Percentiles rank a stretch among this genome's conserved stretches.
Conservation (phyloP, 2,113 vertebrate genomes). For the Prinia subflava region DNA sequence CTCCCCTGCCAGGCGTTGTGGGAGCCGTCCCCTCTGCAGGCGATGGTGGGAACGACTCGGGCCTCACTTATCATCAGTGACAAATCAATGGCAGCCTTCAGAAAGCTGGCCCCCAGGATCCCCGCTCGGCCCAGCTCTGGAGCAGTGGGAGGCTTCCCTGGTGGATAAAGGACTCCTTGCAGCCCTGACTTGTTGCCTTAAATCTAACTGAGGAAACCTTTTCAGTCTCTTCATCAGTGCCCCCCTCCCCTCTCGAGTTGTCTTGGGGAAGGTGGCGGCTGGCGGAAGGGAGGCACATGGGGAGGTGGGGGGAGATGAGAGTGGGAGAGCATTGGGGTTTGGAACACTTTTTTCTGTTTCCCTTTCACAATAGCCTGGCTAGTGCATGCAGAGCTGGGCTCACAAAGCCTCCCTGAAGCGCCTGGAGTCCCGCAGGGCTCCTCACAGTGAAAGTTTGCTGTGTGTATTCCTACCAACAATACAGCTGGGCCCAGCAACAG, state of each 20-base stretch:
- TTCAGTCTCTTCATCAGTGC: conserved; percentile 30
- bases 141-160: conserved; percentile 71
- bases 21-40: conserved; percentile 73
- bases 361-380: conserved; percentile 58
- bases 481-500: conserved; percentile 43
- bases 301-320: not conserved
- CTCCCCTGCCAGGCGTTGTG: conserved; percentile 76
- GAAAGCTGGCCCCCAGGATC: conserved; percentile 73
- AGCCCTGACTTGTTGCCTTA: conserved; percentile 70
- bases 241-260: conserved; percentile 31
- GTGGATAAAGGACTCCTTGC: conserved; percentile 63
- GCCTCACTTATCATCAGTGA: conserved; percentile 77
- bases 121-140: conserved; percentile 51
- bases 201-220: conserved; percentile 58
- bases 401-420: conserved; percentile 58
- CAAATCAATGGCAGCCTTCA: conserved; percentile 78
- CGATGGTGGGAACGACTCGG: conserved; percentile 78
- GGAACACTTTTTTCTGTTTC: conserved; percentile 56
- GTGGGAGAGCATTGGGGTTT: conserved; percentile 40
- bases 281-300: not conserved
- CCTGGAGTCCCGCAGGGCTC: conserved; percentile 64
- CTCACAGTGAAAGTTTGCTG: conserved; percentile 61
- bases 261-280: conserved; percentile 37
- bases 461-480: conserved; percentile 66
- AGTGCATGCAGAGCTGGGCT: conserved; percentile 47